phyloP scores from a whole-genome alignment of 2,888 invertebrate species.

The Mesorhabditis spiculigera region DNA sequence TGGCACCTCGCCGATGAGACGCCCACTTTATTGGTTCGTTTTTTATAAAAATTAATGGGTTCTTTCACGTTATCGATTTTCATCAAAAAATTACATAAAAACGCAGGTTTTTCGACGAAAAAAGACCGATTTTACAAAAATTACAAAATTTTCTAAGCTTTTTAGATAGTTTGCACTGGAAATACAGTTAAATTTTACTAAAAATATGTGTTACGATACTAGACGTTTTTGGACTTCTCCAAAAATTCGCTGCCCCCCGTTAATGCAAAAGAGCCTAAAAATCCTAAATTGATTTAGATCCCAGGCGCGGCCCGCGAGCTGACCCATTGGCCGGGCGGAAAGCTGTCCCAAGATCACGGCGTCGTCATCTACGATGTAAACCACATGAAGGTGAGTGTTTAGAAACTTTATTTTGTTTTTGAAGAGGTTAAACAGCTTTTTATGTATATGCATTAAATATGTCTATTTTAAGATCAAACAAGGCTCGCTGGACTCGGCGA shows the following conservation, averaged over 20 bases:
- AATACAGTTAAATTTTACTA: too few species aligned
- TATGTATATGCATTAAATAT: background rate
- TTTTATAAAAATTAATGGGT: background rate
- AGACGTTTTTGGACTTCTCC: too few species aligned
- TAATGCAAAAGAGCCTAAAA: background rate
- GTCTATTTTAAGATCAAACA: constrained; percentile 29
- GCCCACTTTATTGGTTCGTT: constrained; percentile 48
- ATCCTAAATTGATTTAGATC: constrained; percentile 23
- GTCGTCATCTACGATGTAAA: constrained; percentile 57
- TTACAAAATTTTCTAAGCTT: too few species aligned
- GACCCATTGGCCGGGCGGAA: constrained; percentile 56
- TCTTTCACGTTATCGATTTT: background rate
- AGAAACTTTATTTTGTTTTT: background rate
- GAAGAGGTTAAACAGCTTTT: too few species aligned
- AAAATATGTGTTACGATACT: too few species aligned
- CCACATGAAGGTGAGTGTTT: constrained; percentile 36
- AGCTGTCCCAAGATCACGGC: constrained; percentile 52
- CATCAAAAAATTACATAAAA: too few species aligned
- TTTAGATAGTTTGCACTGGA: too few species aligned
- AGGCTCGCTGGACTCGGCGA: constrained; percentile 52
- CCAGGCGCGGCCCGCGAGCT: constrained; percentile 53
- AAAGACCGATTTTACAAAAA: too few species aligned
- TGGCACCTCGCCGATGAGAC: constrained; percentile 56
- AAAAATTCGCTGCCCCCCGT: too few species aligned
- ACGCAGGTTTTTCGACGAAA: too few species aligned